These are phyloP conservation scores for Drosophila tani DNA, from an alignment of 1,140 invertebrate genomes.

Conservation along the genomic window DNA sequence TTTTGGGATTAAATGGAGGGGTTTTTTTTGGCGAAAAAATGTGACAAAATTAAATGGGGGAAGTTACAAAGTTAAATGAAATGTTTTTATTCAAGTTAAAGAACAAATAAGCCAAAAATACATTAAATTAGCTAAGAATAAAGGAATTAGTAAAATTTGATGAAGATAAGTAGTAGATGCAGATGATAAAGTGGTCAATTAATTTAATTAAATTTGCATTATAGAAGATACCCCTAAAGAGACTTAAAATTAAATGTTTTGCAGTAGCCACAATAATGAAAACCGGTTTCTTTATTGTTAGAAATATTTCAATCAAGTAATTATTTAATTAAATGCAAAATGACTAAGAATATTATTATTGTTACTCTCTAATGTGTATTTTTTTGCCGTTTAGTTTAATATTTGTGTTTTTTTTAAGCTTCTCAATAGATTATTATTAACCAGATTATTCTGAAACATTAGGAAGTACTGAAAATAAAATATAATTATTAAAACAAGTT, in stretches of 20 bases:
- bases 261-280: no score
- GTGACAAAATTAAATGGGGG: background rate
- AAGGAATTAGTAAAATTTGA: background rate
- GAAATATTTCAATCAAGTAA: background rate
- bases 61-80: background rate
- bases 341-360: background rate
- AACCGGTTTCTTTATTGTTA: background rate
- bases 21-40: background rate
- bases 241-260: background rate
- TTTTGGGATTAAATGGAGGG: background rate
- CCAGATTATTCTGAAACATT: no score
- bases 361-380: background rate
- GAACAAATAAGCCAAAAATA: accelerated
- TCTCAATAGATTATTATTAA: background rate
- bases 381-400: background rate
- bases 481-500: no score
- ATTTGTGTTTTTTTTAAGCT: background rate
- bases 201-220: background rate
- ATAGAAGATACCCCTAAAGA: background rate
- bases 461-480: no score
- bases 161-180: background rate
- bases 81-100: background rate
- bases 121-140: background rate
- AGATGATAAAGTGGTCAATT: background rate
- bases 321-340: background rate